These are phyloP conservation scores for Acromyrmex heyeri DNA, from an alignment of 1,140 invertebrate species.

Conservation along the genomic window DNA sequence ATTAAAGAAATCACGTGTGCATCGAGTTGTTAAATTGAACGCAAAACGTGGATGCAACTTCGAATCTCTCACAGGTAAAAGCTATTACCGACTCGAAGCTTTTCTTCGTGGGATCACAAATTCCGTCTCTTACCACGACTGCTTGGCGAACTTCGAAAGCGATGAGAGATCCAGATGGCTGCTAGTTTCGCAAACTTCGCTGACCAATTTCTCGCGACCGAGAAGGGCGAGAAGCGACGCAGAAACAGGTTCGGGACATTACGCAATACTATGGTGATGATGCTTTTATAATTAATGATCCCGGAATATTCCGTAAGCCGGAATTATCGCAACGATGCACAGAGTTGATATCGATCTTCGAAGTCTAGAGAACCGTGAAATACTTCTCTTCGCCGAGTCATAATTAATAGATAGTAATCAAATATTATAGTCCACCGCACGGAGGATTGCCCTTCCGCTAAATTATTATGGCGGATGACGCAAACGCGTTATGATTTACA, in stretches of 20 bases:
- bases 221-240: neutral
- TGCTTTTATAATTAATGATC: slow-evolving; percentile 66
- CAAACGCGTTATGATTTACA: slow-evolving; percentile 42
- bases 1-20: neutral
- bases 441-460: neutral
- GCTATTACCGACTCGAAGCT: slow-evolving; percentile 46
- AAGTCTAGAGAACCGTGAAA: slow-evolving; percentile 55
- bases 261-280: slow-evolving; percentile 49
- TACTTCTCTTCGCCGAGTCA: slow-evolving; percentile 36
- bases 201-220: slow-evolving; percentile 49
- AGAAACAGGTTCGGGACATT: slow-evolving; percentile 22
- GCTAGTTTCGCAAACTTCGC: slow-evolving; percentile 52
- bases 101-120: slow-evolving; percentile 48
- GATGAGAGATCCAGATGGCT: slow-evolving; percentile 49
- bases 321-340: slow-evolving; percentile 54
- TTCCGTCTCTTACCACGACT: neutral
- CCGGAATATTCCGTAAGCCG: slow-evolving; percentile 13
- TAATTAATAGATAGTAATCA: slow-evolving; percentile 64
- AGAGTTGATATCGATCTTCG: slow-evolving; percentile 45
- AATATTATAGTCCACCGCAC: slow-evolving; percentile 55
- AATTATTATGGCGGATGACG: slow-evolving; percentile 34
- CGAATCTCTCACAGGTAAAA: slow-evolving; percentile 14
- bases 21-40: slow-evolving; percentile 9
- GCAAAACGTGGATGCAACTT: neutral
- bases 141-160: slow-evolving; percentile 40